These are phyloP conservation scores for Synergus japonicus DNA, from an alignment of 2,888 invertebrate genomes.

Conservation along the genomic window DNA sequence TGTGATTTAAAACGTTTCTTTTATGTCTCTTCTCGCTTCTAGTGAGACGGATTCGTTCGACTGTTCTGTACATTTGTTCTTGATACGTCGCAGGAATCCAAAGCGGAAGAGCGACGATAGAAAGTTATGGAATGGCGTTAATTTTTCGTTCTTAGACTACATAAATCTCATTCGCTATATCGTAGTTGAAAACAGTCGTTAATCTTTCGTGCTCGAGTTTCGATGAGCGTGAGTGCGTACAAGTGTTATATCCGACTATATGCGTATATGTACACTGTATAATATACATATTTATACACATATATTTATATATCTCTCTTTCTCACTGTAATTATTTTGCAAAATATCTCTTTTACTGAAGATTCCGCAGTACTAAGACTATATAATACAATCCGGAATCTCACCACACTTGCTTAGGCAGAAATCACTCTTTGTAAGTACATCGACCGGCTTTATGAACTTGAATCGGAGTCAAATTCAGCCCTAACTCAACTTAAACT, in stretches of 20 bases:
- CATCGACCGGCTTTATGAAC: conserved; percentile 63
- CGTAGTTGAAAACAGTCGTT: conserved; percentile 51
- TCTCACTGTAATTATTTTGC: conserved; percentile 68
- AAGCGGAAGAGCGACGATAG: conserved; percentile 44
- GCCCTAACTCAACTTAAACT: neutral
- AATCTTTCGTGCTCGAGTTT: conserved; percentile 59
- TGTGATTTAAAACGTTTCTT: conserved; percentile 41
- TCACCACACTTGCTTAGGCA: conserved; percentile 66
- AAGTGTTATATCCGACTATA: conserved; percentile 49
- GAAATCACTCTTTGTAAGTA: conserved; percentile 69
- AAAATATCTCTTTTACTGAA: conserved; percentile 69
- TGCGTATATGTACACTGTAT: conserved; percentile 55
- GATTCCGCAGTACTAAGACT: conserved; percentile 65
- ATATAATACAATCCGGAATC: conserved; percentile 70
- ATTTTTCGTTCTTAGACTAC: conserved; percentile 60
- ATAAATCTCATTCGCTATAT: conserved; percentile 47
- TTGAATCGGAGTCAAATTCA: neutral
- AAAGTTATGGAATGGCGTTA: conserved; percentile 66
- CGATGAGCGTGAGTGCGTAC: conserved; percentile 59
- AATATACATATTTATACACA: conserved; percentile 60
- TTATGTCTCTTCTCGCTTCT: conserved; percentile 11
- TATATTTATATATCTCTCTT: conserved; percentile 54
- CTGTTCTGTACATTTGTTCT: conserved; percentile 29
- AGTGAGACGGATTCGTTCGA: neutral
- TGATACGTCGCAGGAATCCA: conserved; percentile 42